Evolutionary conservation across 1,140 invertebrate species (phyloP), one percentile per base, ranked within the genome.

Genomic region (Vollenhovia emeryi): DNA sequence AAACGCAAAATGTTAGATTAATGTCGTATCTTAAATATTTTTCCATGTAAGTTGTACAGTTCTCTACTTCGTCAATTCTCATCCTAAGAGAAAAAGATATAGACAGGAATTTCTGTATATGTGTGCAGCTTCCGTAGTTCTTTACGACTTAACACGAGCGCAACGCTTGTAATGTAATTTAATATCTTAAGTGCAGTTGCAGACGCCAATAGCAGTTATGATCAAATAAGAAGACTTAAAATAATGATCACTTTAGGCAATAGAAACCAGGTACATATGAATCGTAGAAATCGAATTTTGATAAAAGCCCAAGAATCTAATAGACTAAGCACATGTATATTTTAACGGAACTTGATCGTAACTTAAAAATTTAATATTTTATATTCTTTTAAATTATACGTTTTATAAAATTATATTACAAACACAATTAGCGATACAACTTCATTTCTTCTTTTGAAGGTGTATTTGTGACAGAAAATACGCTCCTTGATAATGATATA

Each of bases 111-210:
- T 55, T 55, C 48, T 66, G 43, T n/a, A n/a, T n/a, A n/a, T n/a
- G n/a, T n/a, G n/a, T n/a, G n/a, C n/a, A n/a, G 33, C 15, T 40
- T 52, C 3, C 3, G 50, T 8, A 57, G n/a, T 80, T 71, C 50
- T 69, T 71, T 55, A 43, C 18, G 13, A n/a, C 24, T 71, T 80
- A 80, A 71, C 36, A 40, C 64, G 8, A 57, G 27, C 11, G 18
- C 11, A 18, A n/a, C 36, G 11, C 43, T 55, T 43, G 48, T 43
- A 50, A 71, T 43, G 48, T 43, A 50, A 71, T 80, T 55, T 71
- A 71, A 71, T 80, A 80, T 80, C 66, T 80, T 71, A 55, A 80
- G 64, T 71, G 50, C 78, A 57, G 24, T 18, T 57, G 24, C 18
- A 40, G 36, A 69, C 48, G 8, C 24, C n/a, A 21, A 71, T 80